These are phyloP conservation scores for Monochamus saltuarius DNA, from an alignment of 1,140 invertebrate species.

Conservation along the genomic window DNA sequence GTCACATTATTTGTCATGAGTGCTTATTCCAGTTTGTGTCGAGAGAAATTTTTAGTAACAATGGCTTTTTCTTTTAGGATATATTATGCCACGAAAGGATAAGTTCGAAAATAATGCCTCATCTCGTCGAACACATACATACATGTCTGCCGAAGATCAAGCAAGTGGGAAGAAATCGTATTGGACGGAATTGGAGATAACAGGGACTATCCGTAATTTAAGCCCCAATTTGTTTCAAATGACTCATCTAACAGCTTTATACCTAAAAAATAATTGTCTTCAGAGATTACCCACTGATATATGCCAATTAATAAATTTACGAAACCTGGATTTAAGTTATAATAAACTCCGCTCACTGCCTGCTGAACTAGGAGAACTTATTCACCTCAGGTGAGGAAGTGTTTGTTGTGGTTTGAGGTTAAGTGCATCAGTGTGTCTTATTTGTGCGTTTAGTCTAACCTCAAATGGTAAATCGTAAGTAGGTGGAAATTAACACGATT, in stretches of 20 bases:
- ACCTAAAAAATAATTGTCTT: constrained; percentile 94
- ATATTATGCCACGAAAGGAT: constrained; percentile 66
- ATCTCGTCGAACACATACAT: constrained; percentile 77
- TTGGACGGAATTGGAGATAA: constrained; percentile 62
- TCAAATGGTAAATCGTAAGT: no score
- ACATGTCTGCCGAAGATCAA: constrained; percentile 89
- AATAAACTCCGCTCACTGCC: constrained; percentile 94
- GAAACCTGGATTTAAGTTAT: constrained; percentile 86
- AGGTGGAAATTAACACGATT: no score
- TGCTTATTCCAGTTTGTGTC: not conserved
- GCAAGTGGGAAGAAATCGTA: constrained; percentile 87
- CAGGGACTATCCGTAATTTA: constrained; percentile 89
- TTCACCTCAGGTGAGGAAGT: constrained; percentile 74
- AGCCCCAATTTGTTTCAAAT: constrained; percentile 89
- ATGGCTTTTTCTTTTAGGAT: constrained; percentile 53
- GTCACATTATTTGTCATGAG: not conserved
- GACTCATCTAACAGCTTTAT: constrained; percentile 87
- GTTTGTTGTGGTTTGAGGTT: not conserved
- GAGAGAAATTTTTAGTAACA: not conserved
- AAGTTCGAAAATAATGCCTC: constrained; percentile 56
- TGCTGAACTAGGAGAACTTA: constrained; percentile 92
- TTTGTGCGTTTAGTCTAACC: no score
- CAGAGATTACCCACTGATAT: constrained; percentile 88
- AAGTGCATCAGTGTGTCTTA: not conserved
- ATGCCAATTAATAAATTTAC: constrained; percentile 76